Evolutionary conservation across 2,113 vertebrate genomes (phyloP).

Genomic region (Danionella cerebrum): DNA sequence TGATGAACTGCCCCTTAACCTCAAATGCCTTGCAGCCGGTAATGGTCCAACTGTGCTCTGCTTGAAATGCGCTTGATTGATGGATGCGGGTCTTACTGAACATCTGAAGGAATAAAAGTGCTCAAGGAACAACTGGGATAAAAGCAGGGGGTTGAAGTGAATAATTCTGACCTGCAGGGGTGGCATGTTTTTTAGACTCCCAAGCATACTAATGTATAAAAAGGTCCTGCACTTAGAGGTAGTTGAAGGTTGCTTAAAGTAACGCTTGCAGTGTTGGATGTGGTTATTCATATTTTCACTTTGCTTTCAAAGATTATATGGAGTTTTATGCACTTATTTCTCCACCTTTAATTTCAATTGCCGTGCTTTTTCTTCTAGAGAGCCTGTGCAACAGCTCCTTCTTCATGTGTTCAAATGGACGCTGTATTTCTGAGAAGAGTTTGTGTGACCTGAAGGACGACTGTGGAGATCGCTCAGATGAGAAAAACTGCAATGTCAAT

Average conservation of each 20-base stretch:
- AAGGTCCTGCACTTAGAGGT: constrained; percentile 25
- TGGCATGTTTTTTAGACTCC: constrained; percentile 21
- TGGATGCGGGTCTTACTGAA: constrained; percentile 20
- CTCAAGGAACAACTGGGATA: constrained; percentile 23
- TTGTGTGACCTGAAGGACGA: constrained; percentile 86
- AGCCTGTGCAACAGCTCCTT: constrained; percentile 95
- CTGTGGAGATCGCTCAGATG: constrained; percentile 89
- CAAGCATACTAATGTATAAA: not conserved
- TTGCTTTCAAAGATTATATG: no score
- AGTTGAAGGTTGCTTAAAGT: constrained; percentile 5
- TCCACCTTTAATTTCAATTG: no score
- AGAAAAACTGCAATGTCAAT: constrained; percentile 87
- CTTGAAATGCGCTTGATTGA: constrained; percentile 35
- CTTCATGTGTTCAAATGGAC: constrained; percentile 96
- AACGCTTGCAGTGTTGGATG: no score
- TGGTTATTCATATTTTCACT: no score
- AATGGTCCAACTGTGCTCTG: constrained; percentile 37
- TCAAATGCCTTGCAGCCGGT: constrained; percentile 86
- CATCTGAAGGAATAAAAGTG: constrained; percentile 33
- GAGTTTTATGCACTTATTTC: no score
- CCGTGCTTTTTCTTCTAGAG: constrained; percentile 69
- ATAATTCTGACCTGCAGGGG: constrained; percentile 30
- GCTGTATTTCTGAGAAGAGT: constrained; percentile 76
- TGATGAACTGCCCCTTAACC: constrained; percentile 88
- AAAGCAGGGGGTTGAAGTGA: constrained; percentile 33